These are phyloP conservation scores for Troides oblongomaculatus DNA, from an alignment of 2,888 invertebrate genomes.

Conservation along the genomic window DNA sequence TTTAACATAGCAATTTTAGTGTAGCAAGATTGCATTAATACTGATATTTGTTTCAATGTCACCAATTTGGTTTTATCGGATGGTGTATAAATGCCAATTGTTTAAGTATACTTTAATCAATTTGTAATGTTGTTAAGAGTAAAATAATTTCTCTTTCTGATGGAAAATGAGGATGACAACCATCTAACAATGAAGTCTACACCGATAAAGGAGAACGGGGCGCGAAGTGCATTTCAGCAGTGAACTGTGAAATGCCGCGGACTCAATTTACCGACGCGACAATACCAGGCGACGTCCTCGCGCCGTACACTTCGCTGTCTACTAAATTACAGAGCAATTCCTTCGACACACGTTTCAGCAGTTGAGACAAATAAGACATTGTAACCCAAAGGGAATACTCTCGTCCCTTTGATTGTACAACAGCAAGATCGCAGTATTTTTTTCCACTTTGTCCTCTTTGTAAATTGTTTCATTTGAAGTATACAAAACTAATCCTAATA, in stretches of 20 bases:
- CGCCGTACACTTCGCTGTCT: slow-evolving; percentile 52
- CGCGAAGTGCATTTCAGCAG: slow-evolving; percentile 59
- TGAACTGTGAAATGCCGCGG: slow-evolving; percentile 68
- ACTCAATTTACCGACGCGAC: slow-evolving; percentile 67
- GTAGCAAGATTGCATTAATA: too few relatives aligned
- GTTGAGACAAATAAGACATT: slow-evolving; percentile 42
- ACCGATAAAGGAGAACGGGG: slow-evolving; percentile 39
- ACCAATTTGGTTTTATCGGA: background rate
- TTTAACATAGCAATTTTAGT: too few relatives aligned
- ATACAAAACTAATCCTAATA: too few relatives aligned
- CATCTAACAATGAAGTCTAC: slow-evolving; percentile 46
- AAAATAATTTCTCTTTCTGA: background rate
- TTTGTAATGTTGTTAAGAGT: background rate
- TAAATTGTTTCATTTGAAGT: background rate
- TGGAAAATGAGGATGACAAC: slow-evolving; percentile 37
- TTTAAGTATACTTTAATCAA: background rate
- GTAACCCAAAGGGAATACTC: slow-evolving; percentile 23
- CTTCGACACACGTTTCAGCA: slow-evolving; percentile 40
- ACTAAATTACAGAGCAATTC: slow-evolving; percentile 61
- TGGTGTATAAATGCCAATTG: background rate
- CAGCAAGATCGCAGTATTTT: background rate
- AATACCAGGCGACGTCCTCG: slow-evolving; percentile 50
- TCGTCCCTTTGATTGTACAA: slow-evolving; percentile 5
- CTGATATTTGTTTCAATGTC: background rate
- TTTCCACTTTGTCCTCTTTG: background rate